Percentiles rank a stretch among this genome's conserved stretches.
Evolutionary conservation across 2,797 vertebrate species (phyloP).

Genomic region (Chlorospingus semifuscus): DNA sequence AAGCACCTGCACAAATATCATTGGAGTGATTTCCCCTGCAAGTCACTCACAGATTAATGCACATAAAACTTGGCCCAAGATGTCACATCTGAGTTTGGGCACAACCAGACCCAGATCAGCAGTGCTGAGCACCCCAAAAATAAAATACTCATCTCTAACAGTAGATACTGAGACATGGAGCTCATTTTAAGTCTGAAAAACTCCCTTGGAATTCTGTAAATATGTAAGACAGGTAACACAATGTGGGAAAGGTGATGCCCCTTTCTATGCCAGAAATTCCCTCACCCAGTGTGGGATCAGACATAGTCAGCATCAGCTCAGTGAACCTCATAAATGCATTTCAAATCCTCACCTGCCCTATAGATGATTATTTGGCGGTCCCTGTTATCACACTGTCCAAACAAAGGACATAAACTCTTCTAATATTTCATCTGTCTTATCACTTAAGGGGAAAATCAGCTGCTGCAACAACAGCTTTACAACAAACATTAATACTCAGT

Average conservation of each 20-base stretch:
- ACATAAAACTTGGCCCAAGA: neutral
- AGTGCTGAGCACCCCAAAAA: neutral
- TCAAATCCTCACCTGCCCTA: neutral
- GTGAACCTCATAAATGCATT: neutral
- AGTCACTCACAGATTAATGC: neutral
- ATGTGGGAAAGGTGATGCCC: neutral
- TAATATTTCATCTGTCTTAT: neutral
- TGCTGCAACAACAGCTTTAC: neutral
- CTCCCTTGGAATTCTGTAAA: neutral
- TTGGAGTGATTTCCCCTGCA: neutral
- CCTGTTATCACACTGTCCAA: neutral
- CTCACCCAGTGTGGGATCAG: rapidly evolving
- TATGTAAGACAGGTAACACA: rapidly evolving
- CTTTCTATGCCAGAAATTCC: neutral
- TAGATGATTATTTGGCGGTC: neutral
- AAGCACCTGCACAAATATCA: rapidly evolving
- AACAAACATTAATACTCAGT: neutral
- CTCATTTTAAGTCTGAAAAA: neutral
- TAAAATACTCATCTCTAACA: neutral
- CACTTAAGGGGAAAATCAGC: neutral
- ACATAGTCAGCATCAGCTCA: neutral
- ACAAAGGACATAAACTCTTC: neutral
- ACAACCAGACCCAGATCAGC: neutral
- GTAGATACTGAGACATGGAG: neutral
- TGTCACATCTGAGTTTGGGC: neutral